Evolutionary conservation across 2,797 vertebrate genomes (phyloP), one percentile per base, ranked within the genome.

Genomic region (Pteropus rufus): DNA sequence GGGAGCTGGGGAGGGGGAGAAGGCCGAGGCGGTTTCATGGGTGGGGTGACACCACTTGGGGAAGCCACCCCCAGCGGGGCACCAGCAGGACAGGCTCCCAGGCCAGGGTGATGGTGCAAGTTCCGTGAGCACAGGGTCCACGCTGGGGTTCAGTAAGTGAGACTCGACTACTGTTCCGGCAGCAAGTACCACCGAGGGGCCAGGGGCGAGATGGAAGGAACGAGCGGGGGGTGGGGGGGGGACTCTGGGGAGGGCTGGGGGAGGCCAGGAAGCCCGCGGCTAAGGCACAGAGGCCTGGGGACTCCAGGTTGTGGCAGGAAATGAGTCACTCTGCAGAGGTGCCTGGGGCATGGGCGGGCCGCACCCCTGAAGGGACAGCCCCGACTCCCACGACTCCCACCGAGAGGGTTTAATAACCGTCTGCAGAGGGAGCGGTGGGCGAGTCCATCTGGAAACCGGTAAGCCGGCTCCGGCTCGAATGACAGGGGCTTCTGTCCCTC

Each of bases 291-390:
- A 12, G 44, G 44, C 44, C 44, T 14, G 44, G 44, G 44, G 44
- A 46, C 44, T 14, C 44, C 46, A 1, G 12, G 46, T 49, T 14
- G 10, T 14, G 46, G 95, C 77, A 94, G 97, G 95, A 97, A 95
- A 26, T 95, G 92, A 96, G 87, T 97, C 97, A 97, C 29, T 49
- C 49, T 16, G 15, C 4, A 15, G 14, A 44, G 86, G 36, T 14
- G 2, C 79, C 84, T 58, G 69, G 44, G 76, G 77, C 39, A 46
- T 7, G 1, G 44, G 91, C 39, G 14, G 80, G 75, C 9, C 9
- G 1, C 73, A 24, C 16, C 75, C 76, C 31, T 41, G 23, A 58
- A 77, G 11, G 0, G 54, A 88, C 75, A 21, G 72, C 81, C 90
- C 62, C 7, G 44, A 93, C 84, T 75, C 24, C 52, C 80, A 62